Base-by-base conservation (phyloP, 2,888 invertebrate species). In the Sphinx pinastri region DNA sequence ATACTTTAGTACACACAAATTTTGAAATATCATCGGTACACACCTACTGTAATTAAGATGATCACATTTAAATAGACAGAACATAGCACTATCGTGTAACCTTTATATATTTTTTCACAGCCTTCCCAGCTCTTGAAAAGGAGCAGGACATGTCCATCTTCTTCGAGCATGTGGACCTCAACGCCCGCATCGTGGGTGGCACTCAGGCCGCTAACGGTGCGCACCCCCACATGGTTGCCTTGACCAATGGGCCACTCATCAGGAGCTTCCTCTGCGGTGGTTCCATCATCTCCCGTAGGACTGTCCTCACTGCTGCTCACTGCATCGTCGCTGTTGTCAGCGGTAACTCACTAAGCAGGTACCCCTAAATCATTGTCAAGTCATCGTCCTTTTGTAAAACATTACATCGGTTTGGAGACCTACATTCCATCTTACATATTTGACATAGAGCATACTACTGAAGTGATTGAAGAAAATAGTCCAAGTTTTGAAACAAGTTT, bases 271-370 rank as follows among this genome's bases (percentile, higher is more conserved):
- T 86, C 4, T 92, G 91, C 71, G 91, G 91, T 0, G 90, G 83
- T 0, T 90, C 91, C 16, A 63, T 91, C 7, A 71, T 92, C 58
- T 66, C 76, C 0, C 69, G 25, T 0, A 74, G 85, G 0, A 81
- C 80, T 19, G 80, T 91, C 1, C 79, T 91, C 14, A 91, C 90
- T 0, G 92, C 92, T 2, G 91, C 92, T 0, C 91, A 92, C 68
- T 92, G 92, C 72, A 85, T 91, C 68, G 83, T 67, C 0, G 80
- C 81, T 49, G 84, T 81, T 0, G 82, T 76, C 76, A 79, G 78
- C 70, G 75, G 73, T 31, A 82, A 82, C 0, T 72, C 78, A 1
- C 79, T 86, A 8, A 75, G 71, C 74, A 82, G 71, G 88, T 86
- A 66, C 6, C 38, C 4, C 38, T 0, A 71, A 71, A 70, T 57